Evolutionary conservation across 2,888 invertebrate genomes (phyloP), one percentile per base, ranked within the genome.

Genomic region (Drosophila rubida): DNA sequence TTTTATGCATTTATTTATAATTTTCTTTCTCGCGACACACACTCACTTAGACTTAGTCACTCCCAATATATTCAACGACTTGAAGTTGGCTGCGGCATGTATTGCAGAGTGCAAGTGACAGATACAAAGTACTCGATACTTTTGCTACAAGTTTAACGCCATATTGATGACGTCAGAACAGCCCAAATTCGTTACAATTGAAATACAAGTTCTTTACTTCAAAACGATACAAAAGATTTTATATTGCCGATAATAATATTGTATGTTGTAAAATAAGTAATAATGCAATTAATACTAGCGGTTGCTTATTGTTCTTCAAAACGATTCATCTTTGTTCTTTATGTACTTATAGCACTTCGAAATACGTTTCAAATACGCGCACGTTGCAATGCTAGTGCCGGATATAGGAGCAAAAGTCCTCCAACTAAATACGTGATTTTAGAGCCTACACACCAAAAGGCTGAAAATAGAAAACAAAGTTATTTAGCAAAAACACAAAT

Each of bases 381-480:
- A 25, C 78, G 84, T 88, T 93, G 93, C 79, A 95, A 92, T 92
- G 94, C 94, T 89, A 95, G 90, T 80, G 95, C 95, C 70, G 98
- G 98, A 91, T 96, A 93, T 44, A 96, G 86, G 66, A 98, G 93
- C 50, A 95, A 92, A 32, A 95, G 78, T 19, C 97, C 96, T 13
- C 98, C 98, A 30, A 95, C 92, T 4, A 95, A 93, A 90, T 99
- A 99, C 0, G 98, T 97, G 13, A 94, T 91, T 58, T 94, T 94
- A 4, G 98, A 96, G 6, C 98, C 98, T 57, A 96, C 93, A 89
- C 96, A 95, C 99, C 99, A 99, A 93, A 97, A 99, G 23, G 96
- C 96, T 96, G 92, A 59, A 93, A 92, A 61, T 63, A 60, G 63
- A 68, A 11, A 69, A 66, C 0, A 74, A 74, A 65, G 11, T 57